Base-by-base conservation (phyloP, 2,888 invertebrate genomes). In the Pheosia gnoma region DNA sequence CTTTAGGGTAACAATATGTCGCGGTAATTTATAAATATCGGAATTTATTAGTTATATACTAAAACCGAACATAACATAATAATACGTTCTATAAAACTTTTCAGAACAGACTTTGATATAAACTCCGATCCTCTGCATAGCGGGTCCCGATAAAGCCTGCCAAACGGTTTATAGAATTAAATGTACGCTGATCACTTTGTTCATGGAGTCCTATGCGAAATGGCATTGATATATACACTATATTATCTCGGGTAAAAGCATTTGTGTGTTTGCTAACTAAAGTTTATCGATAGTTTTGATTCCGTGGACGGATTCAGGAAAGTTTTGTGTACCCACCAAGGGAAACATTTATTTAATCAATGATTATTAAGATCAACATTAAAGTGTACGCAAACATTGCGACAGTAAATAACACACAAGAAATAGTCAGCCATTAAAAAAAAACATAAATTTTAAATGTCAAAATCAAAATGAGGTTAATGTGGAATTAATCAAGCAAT, bases 201-300 rank as follows among this genome's bases (percentile, higher is more conserved):
- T 51, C 25, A 53, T 36, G 25, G 53, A 11, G n/a, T 37, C 11
- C 37, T 11, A 53, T 53, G 37, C 10, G 11, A 36, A 53, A 13
- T 53, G 53, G 53, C 10, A 53, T 0, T 11, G 53, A 37, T 53
- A 5, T 11, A 4, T 3, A 37, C n/a, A 37, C 37, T 10, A 37
- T 37, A 37, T 11, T 25, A 53, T 25, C 36, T 11, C 53, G 37
- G 37, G 37, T 53, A 11, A 53, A 37, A 53, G 53, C 53, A 11
- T 53, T 53, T 53, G 37, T 53, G 53, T 37, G 53, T 53, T 53
- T 53, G 53, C 25, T 53, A 53, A 37, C 53, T 4, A 10, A 8
- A 53, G 36, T 37, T 37, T 37, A 5, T 10, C 53, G 36, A 4
- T 53, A 53, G 53, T 53, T 53, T 53, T 37, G 37, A 37, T 53